Evolutionary conservation across 1,140 invertebrate genomes (phyloP).

Genomic region (Papilio polyxenes): DNA sequence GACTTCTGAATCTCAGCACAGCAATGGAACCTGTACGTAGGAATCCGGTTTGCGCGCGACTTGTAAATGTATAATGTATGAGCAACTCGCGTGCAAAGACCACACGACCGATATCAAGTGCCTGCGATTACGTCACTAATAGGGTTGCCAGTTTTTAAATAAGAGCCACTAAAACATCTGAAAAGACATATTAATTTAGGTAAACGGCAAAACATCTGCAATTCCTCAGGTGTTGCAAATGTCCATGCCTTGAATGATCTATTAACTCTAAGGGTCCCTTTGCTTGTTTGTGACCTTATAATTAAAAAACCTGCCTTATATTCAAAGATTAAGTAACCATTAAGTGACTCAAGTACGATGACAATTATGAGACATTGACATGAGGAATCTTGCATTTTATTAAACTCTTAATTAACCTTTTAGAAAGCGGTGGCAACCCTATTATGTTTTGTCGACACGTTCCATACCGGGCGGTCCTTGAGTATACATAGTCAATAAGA

Average conservation of each 20-base stretch:
- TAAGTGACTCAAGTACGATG: too few species aligned
- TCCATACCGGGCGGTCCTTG: not conserved
- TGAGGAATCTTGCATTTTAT: not conserved
- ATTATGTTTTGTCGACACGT: not conserved
- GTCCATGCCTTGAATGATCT: too few species aligned
- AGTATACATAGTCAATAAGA: constrained; percentile 8
- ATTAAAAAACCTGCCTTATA: not conserved
- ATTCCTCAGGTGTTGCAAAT: too few species aligned
- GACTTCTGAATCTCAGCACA: constrained; percentile 13
- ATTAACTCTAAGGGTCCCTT: too few species aligned
- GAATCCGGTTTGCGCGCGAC: constrained; percentile 11
- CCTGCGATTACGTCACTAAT: constrained; percentile 5
- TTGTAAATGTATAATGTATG: constrained; percentile 20
- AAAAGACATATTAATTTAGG: not conserved
- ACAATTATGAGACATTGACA: not conserved
- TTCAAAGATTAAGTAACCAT: not conserved
- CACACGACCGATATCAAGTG: constrained; percentile 18
- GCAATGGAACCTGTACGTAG: constrained; percentile 16
- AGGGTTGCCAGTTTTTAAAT: not conserved
- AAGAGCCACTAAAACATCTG: too few species aligned
- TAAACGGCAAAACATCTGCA: not conserved
- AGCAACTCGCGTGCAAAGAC: not conserved
- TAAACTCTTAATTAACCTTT: not conserved
- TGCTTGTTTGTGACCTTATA: too few species aligned
- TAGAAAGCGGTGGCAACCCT: not conserved